Evolutionary conservation across 2,888 invertebrate species (phyloP).

Genomic region (Parochlus steinenii): DNA sequence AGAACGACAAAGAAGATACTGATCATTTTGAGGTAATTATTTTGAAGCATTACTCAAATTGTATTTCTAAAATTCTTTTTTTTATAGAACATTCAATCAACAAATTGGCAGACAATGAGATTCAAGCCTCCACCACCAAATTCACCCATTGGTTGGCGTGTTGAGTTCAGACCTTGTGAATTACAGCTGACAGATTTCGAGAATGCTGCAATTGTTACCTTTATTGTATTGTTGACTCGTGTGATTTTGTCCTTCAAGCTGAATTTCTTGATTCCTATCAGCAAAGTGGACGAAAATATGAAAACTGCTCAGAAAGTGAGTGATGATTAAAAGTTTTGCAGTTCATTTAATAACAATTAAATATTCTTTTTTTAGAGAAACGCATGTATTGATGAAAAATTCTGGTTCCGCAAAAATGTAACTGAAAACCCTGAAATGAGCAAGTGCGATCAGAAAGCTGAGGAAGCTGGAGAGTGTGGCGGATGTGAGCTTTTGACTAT

Average conservation of each 20-base stretch:
- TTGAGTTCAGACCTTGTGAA: conserved; percentile 97
- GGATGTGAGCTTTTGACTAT: conserved; percentile 71
- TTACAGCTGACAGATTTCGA: conserved; percentile 98
- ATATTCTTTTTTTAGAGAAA: no score
- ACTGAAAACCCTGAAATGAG: conserved; percentile 22
- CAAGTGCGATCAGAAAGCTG: conserved; percentile 19
- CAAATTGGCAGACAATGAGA: conserved; percentile 98
- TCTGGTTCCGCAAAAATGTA: conserved; percentile 85
- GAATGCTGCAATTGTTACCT: conserved; percentile 96
- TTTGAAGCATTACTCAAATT: not conserved
- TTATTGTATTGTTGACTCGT: conserved; percentile 88
- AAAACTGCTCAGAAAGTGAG: conserved; percentile 85
- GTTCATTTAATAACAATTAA: no score
- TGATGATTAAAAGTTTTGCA: no score
- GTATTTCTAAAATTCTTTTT: conserved; percentile 30
- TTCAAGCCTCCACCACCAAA: conserved; percentile 97
- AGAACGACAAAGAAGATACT: conserved; percentile 82
- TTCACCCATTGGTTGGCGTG: conserved; percentile 95
- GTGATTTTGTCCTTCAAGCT: conserved; percentile 93
- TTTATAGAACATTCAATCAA: conserved; percentile 98
- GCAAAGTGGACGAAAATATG: conserved; percentile 97
- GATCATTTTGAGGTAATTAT: conserved; percentile 99
- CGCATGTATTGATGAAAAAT: conserved; percentile 67
- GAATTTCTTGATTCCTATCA: conserved; percentile 93
- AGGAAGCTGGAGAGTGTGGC: conserved; percentile 22